Base-by-base conservation (phyloP, 2,113 vertebrate species). In the Sturnus vulgaris region DNA sequence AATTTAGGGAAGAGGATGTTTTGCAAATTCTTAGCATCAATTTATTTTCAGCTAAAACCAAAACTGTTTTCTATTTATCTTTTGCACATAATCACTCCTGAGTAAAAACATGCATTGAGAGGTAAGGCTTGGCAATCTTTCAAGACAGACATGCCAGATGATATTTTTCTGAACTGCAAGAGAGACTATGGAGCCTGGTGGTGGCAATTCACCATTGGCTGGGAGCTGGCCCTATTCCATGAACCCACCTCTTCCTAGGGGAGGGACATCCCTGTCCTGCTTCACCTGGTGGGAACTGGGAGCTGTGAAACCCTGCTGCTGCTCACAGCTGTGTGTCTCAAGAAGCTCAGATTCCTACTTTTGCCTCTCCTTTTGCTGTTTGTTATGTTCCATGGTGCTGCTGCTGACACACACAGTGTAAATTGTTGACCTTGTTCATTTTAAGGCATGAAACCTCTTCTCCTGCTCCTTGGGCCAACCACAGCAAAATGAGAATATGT, bases 1-100 rank as follows among this genome's bases (percentile, higher is more conserved):
- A 93, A 87, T 87, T 90, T 56, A 82, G 46, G n/a, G 25, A 92
- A 87, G 9, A 82, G 61, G 27, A 79, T 92, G 82, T 73, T 90
- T 94, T 82, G 46, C 59, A 85, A 77, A 91, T 95, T 73, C 75
- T 77, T 72, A 59, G 59, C 64, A 65, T 82, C 90, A 76, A 60
- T 86, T 88, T 71, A 75, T 68, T 81, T 82, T 64, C 83, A 93
- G 30, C 69, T 66, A 71, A 84, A 93, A 92, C 49, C 28, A 28
- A 82, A 91, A 57, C 44, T 84, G 68, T 77, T 95, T 90, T 91
- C 60, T 84, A 47, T 94, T 95, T 96, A 52, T 46, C 69, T 92
- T 86, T 60, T 73, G 64, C 65, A 90, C 31, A 60, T 56, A 85
- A 92, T 75, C 71, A 64, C 65, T 83, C 68, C 66, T 6, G 61